Base-by-base conservation (phyloP, 92 coral and sea anemone genomes). In the Actinernus sp. region DNA sequence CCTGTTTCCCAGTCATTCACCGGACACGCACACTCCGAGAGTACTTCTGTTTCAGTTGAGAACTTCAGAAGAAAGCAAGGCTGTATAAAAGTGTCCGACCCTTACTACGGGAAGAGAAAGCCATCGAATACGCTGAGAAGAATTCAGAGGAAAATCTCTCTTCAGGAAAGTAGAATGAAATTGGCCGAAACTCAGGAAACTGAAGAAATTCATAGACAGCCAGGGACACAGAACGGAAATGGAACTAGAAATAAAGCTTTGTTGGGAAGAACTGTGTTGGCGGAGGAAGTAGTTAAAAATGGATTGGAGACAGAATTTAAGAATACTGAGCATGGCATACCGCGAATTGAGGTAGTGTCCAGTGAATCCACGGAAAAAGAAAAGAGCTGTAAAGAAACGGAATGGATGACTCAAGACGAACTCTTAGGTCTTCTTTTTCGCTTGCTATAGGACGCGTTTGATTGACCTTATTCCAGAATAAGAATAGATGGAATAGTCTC, bases 381-480 rank as follows among this genome's bases (percentile, higher is more conserved):
- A 34, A 31, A 5, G 10, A 22, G 23, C n/a, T 27, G 9, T 20
- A 3, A 4, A 49, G 43, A 63, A 44, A 31, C 26, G 33, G 61
- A 40, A 14, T 89, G 96, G 96, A 68, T 83, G 29, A 84, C 96
- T 6, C 76, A 84, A 71, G 91, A 89, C 8, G 96, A 89, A 44
- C 62, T 89, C 60, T 37, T 74, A 25, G 58, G 61, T 44, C 47
- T 58, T 40, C 50, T 89, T 7, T 89, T 75, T 30, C 83, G 87
- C 4, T 61, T 54, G 53, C 19, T 72, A 22, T 71, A 2, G 43
- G n/a, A n/a, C n/a, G n/a, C n/a, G n/a, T n/a, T n/a, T n/a, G n/a
- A n/a, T n/a, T n/a, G n/a, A n/a, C n/a, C n/a, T n/a, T n/a, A n/a
- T n/a, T n/a, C n/a, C n/a, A n/a, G n/a, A n/a, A n/a, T n/a, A n/a